A percentile compares a stretch with the other conserved stretches of the same genome.
phyloP scores from a whole-genome alignment of 2,888 invertebrate species.

The Sepioteuthis lessoniana region DNA sequence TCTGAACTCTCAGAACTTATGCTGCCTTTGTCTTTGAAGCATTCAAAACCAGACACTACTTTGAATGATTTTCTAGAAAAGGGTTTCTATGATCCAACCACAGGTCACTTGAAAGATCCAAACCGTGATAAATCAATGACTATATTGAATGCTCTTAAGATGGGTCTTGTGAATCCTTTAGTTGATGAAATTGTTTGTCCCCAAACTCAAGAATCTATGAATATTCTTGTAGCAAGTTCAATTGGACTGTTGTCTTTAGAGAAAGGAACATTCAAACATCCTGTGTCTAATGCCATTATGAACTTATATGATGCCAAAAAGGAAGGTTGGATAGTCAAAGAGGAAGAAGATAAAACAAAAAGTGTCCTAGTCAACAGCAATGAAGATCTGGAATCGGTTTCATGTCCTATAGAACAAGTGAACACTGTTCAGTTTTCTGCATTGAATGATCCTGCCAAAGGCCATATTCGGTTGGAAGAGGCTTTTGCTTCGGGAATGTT shows the following conservation, averaged over 20 bases:
- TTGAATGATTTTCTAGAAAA: conserved; percentile 65
- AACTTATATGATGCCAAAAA: conserved; percentile 83
- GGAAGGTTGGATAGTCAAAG: conserved; percentile 79
- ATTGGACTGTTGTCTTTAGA: conserved; percentile 85
- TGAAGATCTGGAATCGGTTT: conserved; percentile 56
- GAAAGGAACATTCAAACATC: conserved; percentile 78
- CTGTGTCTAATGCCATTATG: conserved; percentile 70
- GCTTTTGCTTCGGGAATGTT: conserved; percentile 68
- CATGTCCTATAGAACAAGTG: conserved; percentile 54
- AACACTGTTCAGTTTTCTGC: conserved; percentile 66
- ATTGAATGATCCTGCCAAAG: conserved; percentile 59
- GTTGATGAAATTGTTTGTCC: conserved; percentile 58
- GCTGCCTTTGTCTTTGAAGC: conserved; percentile 23
- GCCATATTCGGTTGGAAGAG: conserved; percentile 64
- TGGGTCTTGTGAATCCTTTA: conserved; percentile 70
- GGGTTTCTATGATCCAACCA: conserved; percentile 72
- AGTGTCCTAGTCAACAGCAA: conserved; percentile 51
- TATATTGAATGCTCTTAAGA: conserved; percentile 87
- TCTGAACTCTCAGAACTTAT: conserved; percentile 45
- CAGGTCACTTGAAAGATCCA: conserved; percentile 87
- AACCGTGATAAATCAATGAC: conserved; percentile 86
- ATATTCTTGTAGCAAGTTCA: conserved; percentile 84
- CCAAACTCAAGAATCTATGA: conserved; percentile 57
- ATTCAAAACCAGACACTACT: conserved; percentile 50
- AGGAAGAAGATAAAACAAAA: conserved; percentile 51